Base-by-base conservation (phyloP, 1,140 invertebrate species). In the Drosophila busckii region DNA sequence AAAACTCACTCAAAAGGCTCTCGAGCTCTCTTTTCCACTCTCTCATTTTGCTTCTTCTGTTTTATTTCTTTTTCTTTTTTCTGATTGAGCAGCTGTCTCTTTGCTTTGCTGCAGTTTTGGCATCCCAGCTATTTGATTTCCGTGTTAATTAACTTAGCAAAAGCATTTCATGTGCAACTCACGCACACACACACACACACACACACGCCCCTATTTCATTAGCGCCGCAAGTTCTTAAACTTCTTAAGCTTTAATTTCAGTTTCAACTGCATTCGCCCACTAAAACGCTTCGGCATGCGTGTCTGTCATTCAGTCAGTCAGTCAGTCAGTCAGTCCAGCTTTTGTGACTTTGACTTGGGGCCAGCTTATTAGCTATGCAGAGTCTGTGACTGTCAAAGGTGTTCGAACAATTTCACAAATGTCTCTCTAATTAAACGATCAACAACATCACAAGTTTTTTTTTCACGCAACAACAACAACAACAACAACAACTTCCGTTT, bases 331-430 rank as follows among this genome's bases (percentile, higher is more conserved):
- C 7, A 28, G 28, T 3, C 1, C n/a, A n/a, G n/a, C n/a, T n/a
- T n/a, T n/a, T n/a, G n/a, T n/a, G n/a, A n/a, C n/a, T n/a, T n/a
- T n/a, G n/a, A n/a, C n/a, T 20, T 32, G 31, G 3, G 1, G 6
- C 1, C 1, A 9, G 46, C 75, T 82, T 70, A 82, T 82, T 82
- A 75, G 75, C 53, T 82, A 82, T 83, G 65, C 75, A 83, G 75
- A 75, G 56, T 66, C 41, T 45, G n/a, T n/a, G 75, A 32, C 49
- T 41, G 35, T 13, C 15, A 45, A 67, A 82, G 75, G 75, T 82
- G 75, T 82, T 83, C 76, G 54, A 82, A 83, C 76, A 83, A 82
- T 82, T 82, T 83, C 76, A 83, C 75, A 70, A 67, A 82, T 82
- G 75, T 54, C 70, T n/a, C n/a, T 75, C 76, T 83, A 83, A 82